A percentile compares a stretch with the other conserved stretches of the same genome.
These are phyloP conservation scores for Anguilla anguilla DNA, from an alignment of 2,797 vertebrate genomes.

Conservation along the genomic window DNA sequence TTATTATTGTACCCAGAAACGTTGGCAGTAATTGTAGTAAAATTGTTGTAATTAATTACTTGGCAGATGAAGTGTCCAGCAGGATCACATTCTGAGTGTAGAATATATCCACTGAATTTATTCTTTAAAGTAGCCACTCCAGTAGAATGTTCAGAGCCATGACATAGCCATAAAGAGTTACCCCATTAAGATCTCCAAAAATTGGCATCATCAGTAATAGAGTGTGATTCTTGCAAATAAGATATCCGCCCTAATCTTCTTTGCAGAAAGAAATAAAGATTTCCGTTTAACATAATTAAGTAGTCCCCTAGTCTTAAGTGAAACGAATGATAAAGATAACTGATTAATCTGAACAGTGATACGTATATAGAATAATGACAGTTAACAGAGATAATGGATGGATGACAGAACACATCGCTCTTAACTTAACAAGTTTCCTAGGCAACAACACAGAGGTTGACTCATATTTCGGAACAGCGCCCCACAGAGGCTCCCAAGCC, in stretches of 20 bases:
- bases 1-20: neutral
- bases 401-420: too few relatives aligned
- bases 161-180: neutral
- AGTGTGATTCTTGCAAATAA: neutral
- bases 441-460: too few relatives aligned
- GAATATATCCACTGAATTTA: neutral
- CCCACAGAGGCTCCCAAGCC: too few relatives aligned
- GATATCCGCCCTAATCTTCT: neutral
- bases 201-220: neutral
- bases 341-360: neutral
- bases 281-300: neutral
- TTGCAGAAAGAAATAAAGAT: neutral
- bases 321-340: neutral
- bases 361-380: neutral
- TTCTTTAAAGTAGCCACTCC: constrained; percentile 1
- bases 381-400: neutral
- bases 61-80: neutral
- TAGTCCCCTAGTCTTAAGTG: neutral
- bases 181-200: neutral
- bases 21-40: neutral
- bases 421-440: too few relatives aligned
- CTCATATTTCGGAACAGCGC: too few relatives aligned
- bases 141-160: neutral
- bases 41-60: neutral
- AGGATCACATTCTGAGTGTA: neutral